phyloP scores from a whole-genome alignment of 1,140 invertebrate genomes.

The Argopecten irradians region DNA sequence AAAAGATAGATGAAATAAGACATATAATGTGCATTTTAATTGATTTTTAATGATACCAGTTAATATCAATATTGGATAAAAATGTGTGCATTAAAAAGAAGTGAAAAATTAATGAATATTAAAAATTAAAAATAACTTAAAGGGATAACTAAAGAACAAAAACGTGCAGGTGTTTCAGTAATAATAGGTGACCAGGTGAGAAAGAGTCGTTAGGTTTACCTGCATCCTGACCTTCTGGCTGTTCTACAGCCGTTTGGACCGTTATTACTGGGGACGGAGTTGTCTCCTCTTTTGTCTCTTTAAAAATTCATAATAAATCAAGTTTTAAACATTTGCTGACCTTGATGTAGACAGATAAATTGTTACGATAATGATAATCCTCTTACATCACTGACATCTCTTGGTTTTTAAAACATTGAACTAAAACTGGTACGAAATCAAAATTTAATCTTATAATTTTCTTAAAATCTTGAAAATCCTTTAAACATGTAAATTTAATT shows the following conservation, averaged over 20 bases:
- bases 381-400: too few relatives aligned
- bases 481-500: too few relatives aligned
- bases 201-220: not conserved
- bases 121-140: not conserved
- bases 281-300: constrained; percentile 15
- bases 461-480: too few relatives aligned
- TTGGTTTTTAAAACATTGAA: too few relatives aligned
- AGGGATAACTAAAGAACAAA: too few relatives aligned
- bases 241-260: not conserved
- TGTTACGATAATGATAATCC: not conserved
- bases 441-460: too few relatives aligned
- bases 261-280: not conserved
- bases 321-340: not conserved
- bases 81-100: not conserved
- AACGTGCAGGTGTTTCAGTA: not conserved
- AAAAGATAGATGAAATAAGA: not conserved
- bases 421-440: too few relatives aligned
- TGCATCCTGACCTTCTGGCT: not conserved
- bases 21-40: too few relatives aligned
- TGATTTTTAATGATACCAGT: too few relatives aligned
- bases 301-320: constrained; percentile 19
- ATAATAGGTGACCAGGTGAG: not conserved
- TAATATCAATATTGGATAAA: too few relatives aligned
- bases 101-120: not conserved
- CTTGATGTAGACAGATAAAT: not conserved